phyloP scores from a whole-genome alignment of 1,140 invertebrate species.

The Zeugodacus cucurbitae region DNA sequence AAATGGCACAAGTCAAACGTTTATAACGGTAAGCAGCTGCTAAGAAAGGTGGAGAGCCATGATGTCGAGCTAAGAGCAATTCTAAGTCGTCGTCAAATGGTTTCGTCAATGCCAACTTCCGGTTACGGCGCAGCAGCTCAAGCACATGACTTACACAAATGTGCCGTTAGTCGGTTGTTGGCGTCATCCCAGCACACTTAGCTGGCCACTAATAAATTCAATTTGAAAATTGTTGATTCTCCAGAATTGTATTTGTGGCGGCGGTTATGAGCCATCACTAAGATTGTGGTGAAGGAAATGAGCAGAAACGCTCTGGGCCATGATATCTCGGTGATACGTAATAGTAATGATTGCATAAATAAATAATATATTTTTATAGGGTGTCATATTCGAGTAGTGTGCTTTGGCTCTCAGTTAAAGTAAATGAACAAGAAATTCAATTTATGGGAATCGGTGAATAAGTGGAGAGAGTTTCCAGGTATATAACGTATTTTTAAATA shows the following conservation, averaged over 20 bases:
- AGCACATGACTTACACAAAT: background rate
- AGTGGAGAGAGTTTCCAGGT: no score
- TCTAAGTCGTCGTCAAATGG: background rate
- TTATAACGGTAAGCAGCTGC: background rate
- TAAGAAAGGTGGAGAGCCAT: background rate
- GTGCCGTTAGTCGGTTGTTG: background rate
- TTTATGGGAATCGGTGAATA: no score
- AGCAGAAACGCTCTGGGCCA: background rate
- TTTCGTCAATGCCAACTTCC: slow-evolving; percentile 22
- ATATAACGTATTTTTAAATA: no score
- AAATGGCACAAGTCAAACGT: background rate
- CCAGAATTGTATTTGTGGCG: background rate
- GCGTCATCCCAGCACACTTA: background rate
- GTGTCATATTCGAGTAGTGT: background rate
- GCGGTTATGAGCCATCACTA: background rate
- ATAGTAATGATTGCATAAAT: background rate
- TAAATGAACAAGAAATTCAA: no score
- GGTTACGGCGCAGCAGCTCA: background rate
- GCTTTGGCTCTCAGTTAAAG: background rate
- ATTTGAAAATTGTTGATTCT: background rate
- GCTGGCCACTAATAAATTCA: slow-evolving; percentile 12
- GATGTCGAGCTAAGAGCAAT: background rate
- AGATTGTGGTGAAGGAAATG: background rate
- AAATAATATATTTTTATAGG: background rate
- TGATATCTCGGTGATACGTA: background rate